A percentile compares a stretch with the other conserved stretches of the same genome.
Evolutionary conservation across 2,888 invertebrate genomes (phyloP).

Genomic region (Helleia helle): DNA sequence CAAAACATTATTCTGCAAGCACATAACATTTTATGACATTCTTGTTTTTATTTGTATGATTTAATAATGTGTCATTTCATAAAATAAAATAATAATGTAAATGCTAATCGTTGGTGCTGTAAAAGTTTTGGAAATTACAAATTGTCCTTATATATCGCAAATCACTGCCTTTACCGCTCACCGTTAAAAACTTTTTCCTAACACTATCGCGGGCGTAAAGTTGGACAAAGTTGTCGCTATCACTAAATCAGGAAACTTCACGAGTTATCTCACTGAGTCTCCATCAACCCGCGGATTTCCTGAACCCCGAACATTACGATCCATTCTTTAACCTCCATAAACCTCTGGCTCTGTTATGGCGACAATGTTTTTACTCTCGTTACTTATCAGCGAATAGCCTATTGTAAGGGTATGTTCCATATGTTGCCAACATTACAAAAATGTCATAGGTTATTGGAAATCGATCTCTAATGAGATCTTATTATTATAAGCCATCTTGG

Average conservation of each 20-base stretch:
- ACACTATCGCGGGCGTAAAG: constrained; percentile 19
- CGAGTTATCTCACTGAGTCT: constrained; percentile 31
- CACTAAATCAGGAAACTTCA: constrained; percentile 34
- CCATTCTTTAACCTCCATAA: constrained; percentile 39
- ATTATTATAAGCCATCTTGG: too few species aligned
- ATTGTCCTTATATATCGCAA: constrained; percentile 20
- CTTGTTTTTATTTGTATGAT: neutral
- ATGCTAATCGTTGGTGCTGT: too few species aligned
- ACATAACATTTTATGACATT: neutral
- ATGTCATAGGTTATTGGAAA: too few species aligned
- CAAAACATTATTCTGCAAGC: neutral
- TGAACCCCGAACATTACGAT: constrained; percentile 24
- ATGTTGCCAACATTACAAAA: too few species aligned
- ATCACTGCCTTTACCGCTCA: constrained; percentile 19
- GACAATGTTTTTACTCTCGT: too few species aligned
- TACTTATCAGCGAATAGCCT: constrained; percentile 33
- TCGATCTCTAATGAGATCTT: too few species aligned
- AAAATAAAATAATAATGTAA: too few species aligned
- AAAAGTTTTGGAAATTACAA: constrained; percentile 20
- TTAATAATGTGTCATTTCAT: too few species aligned
- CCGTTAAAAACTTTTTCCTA: constrained; percentile 19
- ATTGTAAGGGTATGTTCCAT: constrained; percentile 25
- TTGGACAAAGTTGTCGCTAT: constrained; percentile 21
- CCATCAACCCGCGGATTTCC: constrained; percentile 35
- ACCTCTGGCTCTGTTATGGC: constrained; percentile 30